These are phyloP conservation scores for Pholis gunnellus DNA, from an alignment of 2,113 vertebrate genomes.

Conservation along the genomic window DNA sequence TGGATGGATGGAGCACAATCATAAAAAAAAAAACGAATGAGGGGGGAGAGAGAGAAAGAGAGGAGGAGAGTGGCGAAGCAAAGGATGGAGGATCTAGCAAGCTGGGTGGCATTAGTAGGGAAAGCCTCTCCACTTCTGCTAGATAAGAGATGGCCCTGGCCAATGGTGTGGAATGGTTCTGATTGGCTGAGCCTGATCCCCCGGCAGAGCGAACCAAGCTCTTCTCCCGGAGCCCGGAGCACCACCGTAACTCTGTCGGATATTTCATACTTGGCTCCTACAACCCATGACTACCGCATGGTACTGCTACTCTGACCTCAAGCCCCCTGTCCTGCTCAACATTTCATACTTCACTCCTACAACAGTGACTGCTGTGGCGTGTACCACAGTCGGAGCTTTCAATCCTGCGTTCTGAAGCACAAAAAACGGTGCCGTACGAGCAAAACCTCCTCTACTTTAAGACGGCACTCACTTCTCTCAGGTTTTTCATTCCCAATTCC, in stretches of 20 bases:
- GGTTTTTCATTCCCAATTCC: neutral
- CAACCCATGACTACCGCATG: constrained; percentile 50
- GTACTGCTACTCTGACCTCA: constrained; percentile 45
- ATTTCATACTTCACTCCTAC: constrained; percentile 35
- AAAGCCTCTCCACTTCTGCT: constrained; percentile 77
- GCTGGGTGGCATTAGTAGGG: constrained; percentile 79
- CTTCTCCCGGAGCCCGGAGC: constrained; percentile 54
- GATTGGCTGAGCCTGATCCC: constrained; percentile 81
- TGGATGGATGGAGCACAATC: constrained; percentile 40
- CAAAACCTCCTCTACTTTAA: neutral
- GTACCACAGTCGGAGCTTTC: neutral
- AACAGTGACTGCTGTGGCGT: constrained; percentile 5
- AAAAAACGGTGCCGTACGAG: neutral
- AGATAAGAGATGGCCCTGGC: constrained; percentile 81
- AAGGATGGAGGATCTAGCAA: constrained; percentile 66
- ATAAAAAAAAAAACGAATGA: constrained; percentile 31
- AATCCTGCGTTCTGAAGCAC: neutral
- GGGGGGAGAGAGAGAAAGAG: constrained; percentile 13
- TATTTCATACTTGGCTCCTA: constrained; percentile 71
- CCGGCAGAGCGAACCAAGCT: constrained; percentile 60
- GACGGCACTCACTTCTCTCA: neutral
- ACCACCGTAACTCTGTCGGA: constrained; percentile 66
- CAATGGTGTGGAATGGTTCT: constrained; percentile 83
- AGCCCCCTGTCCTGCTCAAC: constrained; percentile 8
- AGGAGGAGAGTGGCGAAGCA: constrained; percentile 52